phyloP scores from a whole-genome alignment of 2,113 vertebrate species.

The Labeo rohita region DNA sequence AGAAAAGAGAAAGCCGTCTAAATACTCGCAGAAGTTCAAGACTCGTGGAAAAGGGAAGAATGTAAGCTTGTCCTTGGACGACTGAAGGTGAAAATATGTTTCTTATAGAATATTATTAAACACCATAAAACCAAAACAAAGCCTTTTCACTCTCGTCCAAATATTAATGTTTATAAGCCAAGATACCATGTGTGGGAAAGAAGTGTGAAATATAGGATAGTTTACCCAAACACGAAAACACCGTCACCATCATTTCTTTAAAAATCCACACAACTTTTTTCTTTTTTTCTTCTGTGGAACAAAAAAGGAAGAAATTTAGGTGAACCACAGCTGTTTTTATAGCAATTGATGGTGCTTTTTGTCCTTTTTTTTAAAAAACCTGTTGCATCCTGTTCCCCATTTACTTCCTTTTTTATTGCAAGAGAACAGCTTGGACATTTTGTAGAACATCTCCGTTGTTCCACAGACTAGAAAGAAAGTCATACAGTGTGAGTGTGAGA shows the following conservation, averaged over 20 bases:
- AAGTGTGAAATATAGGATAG: neutral
- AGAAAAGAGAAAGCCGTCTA: constrained; percentile 40
- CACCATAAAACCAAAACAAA: neutral
- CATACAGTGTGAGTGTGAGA: neutral
- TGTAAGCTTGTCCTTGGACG: constrained; percentile 57
- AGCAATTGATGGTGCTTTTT: neutral
- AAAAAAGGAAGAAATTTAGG: neutral
- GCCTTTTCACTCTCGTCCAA: neutral
- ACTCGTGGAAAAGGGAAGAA: constrained; percentile 45
- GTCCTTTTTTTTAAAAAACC: neutral
- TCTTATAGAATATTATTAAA: constrained; percentile 47
- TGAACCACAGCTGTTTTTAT: neutral
- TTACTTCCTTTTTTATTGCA: neutral
- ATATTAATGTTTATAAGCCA: neutral
- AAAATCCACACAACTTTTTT: neutral
- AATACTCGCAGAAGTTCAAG: constrained; percentile 31
- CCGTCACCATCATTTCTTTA: neutral
- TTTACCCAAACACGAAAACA: neutral
- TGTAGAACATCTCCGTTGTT: neutral
- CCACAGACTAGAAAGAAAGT: neutral
- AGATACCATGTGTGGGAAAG: neutral
- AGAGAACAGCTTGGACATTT: neutral
- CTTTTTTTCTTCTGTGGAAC: neutral
- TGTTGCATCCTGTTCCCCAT: neutral
- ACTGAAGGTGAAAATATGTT: constrained; percentile 59